Conservation (phyloP, 2,888 invertebrate species). For the Luperina testacea region DNA sequence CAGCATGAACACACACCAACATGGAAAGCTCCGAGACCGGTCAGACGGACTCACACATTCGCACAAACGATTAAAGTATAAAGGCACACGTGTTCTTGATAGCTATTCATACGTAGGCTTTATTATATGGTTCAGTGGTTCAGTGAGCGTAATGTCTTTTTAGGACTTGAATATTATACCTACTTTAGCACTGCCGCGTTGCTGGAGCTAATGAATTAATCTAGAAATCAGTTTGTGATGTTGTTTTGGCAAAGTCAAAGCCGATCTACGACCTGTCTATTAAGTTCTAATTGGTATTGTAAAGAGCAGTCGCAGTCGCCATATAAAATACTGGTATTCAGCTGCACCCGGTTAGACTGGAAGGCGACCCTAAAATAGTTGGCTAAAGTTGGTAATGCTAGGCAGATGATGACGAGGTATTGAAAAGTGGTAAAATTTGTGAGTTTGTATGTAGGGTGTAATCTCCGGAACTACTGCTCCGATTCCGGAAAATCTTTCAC, state of each 20-base stretch:
- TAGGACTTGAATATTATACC: neutral
- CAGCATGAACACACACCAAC: slow-evolving; percentile 10
- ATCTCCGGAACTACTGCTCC: neutral
- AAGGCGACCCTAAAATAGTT: no score
- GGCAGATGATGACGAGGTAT: no score
- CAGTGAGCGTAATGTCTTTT: slow-evolving; percentile 7
- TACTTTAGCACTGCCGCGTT: neutral
- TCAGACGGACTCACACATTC: slow-evolving; percentile 37
- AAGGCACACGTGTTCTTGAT: slow-evolving; percentile 45
- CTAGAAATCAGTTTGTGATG: neutral
- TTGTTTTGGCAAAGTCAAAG: neutral
- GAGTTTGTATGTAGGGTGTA: no score
- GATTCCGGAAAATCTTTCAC: neutral
- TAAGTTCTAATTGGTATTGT: no score
- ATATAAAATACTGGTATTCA: no score
- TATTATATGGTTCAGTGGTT: slow-evolving; percentile 9
- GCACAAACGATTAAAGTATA: slow-evolving; percentile 35
- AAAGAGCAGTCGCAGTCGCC: no score
- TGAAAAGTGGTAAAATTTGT: no score
- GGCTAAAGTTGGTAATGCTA: no score
- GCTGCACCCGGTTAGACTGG: no score
- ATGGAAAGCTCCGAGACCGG: slow-evolving; percentile 21
- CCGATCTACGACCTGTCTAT: no score
- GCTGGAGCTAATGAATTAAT: neutral
- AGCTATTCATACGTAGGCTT: slow-evolving; percentile 5